phyloP scores from a whole-genome alignment of 2,888 invertebrate genomes.

The Coelogynopora nodosa region DNA sequence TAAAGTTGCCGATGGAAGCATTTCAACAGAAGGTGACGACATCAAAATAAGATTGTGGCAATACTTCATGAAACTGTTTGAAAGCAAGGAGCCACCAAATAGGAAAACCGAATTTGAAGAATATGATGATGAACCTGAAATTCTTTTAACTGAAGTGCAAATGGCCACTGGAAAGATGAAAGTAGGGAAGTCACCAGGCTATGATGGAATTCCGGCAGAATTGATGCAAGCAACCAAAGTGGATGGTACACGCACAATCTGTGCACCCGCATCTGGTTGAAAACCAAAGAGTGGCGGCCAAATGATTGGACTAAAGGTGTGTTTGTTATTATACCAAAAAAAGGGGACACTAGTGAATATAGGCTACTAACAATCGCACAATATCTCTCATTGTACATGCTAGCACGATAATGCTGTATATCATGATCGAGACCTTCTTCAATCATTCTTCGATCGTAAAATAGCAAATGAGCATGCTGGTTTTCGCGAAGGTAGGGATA shows the following conservation, averaged over 20 bases:
- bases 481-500: no score
- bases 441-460: background rate
- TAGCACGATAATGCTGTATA: background rate
- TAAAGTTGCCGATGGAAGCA: background rate
- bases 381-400: background rate
- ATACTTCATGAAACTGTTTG: background rate
- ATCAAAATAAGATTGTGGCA: background rate
- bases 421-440: background rate
- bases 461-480: no score
- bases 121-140: background rate
- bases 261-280: background rate
- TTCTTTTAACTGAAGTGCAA: background rate
- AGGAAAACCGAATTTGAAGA: background rate
- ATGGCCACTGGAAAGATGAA: no score
- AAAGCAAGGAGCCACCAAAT: background rate
- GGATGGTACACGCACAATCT: background rate
- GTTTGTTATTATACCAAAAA: background rate
- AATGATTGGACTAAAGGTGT: background rate
- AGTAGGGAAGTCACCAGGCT: no score
- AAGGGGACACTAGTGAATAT: no score
- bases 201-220: background rate
- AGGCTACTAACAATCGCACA: background rate
- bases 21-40: background rate
- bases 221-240: background rate
- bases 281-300: background rate